A percentile compares a stretch with the other conserved stretches of the same genome.
Evolutionary conservation across 2,888 invertebrate species (phyloP).

Genomic region (Brachyopa scutellaris): DNA sequence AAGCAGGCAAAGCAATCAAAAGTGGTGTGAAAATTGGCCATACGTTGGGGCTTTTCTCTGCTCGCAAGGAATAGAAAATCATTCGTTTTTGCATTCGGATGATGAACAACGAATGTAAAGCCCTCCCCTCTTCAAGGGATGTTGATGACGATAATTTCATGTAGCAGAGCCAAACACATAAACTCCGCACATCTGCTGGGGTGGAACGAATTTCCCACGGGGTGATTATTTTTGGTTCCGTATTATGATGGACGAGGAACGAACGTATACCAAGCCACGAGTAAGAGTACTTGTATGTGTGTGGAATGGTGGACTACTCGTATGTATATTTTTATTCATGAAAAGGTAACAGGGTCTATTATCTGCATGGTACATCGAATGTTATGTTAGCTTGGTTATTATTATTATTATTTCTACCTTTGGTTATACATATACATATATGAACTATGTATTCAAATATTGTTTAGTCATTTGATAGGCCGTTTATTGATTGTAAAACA

Average conservation of each 20-base stretch:
- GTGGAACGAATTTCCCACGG: constrained; percentile 81
- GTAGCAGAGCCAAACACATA: constrained; percentile 30
- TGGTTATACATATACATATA: neutral
- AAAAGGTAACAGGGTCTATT: constrained; percentile 43
- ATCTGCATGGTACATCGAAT: constrained; percentile 51
- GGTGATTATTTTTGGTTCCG: constrained; percentile 77
- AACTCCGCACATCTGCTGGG: constrained; percentile 76
- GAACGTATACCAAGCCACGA: constrained; percentile 2
- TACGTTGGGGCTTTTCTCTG: constrained; percentile 75
- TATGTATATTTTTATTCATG: constrained; percentile 26
- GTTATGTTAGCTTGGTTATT: constrained; percentile 39
- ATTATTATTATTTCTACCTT: constrained; percentile 44
- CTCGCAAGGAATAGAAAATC: neutral
- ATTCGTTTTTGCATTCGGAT: constrained; percentile 17
- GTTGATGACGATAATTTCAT: constrained; percentile 39
- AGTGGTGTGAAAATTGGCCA: constrained; percentile 81
- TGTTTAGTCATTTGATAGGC: constrained; percentile 7
- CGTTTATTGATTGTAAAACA: constrained; percentile 48
- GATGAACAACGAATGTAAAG: constrained; percentile 14
- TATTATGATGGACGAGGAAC: constrained; percentile 37
- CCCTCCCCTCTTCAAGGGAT: constrained; percentile 13
- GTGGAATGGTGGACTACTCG: neutral
- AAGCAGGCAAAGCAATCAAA: constrained; percentile 3
- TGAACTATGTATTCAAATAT: neutral
- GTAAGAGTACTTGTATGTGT: neutral